phyloP scores from a whole-genome alignment of 2,113 vertebrate genomes.

The Corvus cornix region DNA sequence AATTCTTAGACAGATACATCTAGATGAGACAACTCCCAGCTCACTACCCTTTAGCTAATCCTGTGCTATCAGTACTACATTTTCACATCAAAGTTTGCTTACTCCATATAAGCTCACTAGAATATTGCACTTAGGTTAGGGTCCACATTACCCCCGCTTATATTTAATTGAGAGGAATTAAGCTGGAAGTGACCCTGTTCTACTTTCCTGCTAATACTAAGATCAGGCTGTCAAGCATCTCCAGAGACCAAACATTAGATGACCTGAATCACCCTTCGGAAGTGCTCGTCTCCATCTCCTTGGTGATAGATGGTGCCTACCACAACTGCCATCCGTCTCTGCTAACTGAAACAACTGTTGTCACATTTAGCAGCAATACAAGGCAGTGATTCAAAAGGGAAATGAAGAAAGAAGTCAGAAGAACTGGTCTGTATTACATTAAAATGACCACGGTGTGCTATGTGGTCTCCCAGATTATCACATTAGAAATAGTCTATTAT shows the following conservation, averaged over 20 bases:
- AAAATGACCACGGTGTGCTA: background rate
- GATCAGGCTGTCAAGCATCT: background rate
- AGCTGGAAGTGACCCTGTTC: background rate
- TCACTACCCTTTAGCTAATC: background rate
- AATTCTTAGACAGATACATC: background rate
- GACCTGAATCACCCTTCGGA: background rate
- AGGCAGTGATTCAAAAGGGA: background rate
- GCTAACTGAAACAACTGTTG: background rate
- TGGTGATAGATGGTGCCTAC: background rate
- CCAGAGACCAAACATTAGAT: background rate
- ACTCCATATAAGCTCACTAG: background rate
- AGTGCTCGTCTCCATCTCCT: background rate
- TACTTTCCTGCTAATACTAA: background rate
- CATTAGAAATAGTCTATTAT: background rate
- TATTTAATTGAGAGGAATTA: background rate
- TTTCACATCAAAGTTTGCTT: constrained; percentile 9
- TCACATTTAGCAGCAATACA: background rate
- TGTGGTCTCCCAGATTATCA: background rate
- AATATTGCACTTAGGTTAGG: constrained; percentile 26
- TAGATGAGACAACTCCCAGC: background rate
- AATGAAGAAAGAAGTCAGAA: background rate
- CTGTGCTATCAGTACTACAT: background rate
- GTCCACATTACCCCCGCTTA: background rate
- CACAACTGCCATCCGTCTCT: background rate
- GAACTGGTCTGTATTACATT: background rate